Evolutionary conservation across 37 sponge, comb jelly and placozoan species (phyloP).

Genomic region (Halichondria panicea): DNA sequence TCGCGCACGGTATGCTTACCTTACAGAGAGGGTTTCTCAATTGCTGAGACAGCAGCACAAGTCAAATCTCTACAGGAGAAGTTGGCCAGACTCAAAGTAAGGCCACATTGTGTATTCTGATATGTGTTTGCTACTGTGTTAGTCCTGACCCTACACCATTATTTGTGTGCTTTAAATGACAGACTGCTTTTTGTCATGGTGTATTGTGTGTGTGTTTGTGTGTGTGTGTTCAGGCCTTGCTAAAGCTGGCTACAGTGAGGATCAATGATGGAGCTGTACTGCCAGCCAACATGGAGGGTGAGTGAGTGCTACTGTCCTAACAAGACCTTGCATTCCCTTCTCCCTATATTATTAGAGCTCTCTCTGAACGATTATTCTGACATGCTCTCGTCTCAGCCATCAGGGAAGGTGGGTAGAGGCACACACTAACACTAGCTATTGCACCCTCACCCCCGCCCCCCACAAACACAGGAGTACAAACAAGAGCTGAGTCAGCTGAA

Average conservation of each 20-base stretch:
- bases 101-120: not conserved
- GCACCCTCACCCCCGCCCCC: not conserved
- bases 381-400: conserved; percentile 48
- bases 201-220: not conserved
- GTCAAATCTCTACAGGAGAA: conserved; percentile 21
- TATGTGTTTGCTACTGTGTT: not conserved
- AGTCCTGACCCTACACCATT: not conserved
- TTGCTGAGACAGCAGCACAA: conserved; percentile 1
- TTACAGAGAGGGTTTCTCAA: not conserved
- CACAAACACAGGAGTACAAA: conserved; percentile 36
- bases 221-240: conserved; percentile 29
- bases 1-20: not conserved
- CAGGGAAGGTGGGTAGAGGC: conserved; percentile 35
- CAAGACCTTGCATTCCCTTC: not conserved
- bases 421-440: not conserved
- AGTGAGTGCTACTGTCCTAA: not conserved
- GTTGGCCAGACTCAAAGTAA: conserved; percentile 36
- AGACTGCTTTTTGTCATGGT: not conserved
- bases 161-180: not conserved
- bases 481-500: conserved; percentile 60
- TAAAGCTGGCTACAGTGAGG: conserved; percentile 43
- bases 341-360: conserved; percentile 13
- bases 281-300: conserved; percentile 39
- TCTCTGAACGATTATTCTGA: conserved; percentile 56
- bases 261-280: conserved; percentile 33